Base-by-base conservation (phyloP, 1,140 invertebrate genomes). In the Rhagoletis pomonella region DNA sequence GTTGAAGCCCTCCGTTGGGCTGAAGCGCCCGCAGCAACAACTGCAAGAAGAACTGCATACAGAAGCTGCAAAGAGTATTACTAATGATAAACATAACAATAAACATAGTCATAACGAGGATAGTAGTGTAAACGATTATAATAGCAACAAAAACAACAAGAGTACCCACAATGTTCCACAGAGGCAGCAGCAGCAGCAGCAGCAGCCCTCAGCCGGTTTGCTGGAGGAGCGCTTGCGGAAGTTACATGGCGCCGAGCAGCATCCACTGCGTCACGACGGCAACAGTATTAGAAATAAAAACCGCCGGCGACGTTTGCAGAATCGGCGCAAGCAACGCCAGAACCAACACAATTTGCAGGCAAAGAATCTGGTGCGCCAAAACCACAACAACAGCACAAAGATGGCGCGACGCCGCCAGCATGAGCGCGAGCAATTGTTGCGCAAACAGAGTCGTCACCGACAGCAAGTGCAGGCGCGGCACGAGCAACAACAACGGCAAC, bases 321-420 rank as follows among this genome's bases (percentile, higher is more conserved):
- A 47, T 19, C 42, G 88, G 86, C 85, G 65, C 10, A 55, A 73
- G 19, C 60, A 86, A 10, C 73, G n/a, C 14, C 44, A 81, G 12
- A 39, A 77, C 0, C 73, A 81, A 55, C 73, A 81, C 17, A 50
- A 55, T 10, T 55, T 55, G 47, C 91, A 92, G 87, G 89, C 90
- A 42, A 92, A 92, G 86, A 92, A 90, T 39, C 85, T 92, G 81
- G 87, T 88, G 87, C 88, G 90, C 67, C 91, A 90, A 59, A 90
- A 92, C 73, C 90, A 92, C 86, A 89, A 91, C 88, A 91, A 92
- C 89, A 89, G 90, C 47, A 92, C 90, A 39, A 10, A 88, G 47
- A 55, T 89, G 88, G 90, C 29, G 3, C 89, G 89, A 1, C 86
- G 89, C 0, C 90, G 89, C 6, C 89, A 89, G 39, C 91, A 89